phyloP scores from a whole-genome alignment of 2,113 vertebrate genomes.

The Chaetura pelagica region DNA sequence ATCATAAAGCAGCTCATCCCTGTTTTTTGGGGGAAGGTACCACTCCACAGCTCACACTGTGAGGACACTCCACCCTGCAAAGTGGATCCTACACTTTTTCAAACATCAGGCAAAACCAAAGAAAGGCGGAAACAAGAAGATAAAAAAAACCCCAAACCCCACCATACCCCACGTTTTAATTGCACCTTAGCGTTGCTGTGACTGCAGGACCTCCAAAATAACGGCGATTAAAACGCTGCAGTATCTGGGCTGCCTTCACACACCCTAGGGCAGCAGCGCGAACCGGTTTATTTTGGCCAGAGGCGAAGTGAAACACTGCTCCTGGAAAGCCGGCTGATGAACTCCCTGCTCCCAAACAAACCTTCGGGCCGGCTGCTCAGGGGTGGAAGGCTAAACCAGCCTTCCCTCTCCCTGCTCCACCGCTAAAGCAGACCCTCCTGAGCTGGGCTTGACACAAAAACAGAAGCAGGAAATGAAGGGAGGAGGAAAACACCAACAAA shows the following conservation, averaged over 20 bases:
- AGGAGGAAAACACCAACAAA: too few relatives aligned
- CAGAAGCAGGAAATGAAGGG: rapidly evolving
- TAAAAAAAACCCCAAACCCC: rapidly evolving
- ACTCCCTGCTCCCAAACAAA: neutral
- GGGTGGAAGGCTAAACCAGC: rapidly evolving
- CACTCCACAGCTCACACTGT: neutral
- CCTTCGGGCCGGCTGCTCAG: neutral
- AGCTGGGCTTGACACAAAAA: rapidly evolving
- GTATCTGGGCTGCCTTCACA: neutral
- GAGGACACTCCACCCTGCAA: neutral
- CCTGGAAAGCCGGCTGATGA: neutral
- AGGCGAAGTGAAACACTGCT: neutral
- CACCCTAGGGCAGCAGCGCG: rapidly evolving
- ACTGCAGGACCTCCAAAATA: neutral
- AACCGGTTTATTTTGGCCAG: neutral
- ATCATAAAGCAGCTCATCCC: neutral
- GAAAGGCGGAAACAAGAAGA: neutral
- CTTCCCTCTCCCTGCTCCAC: neutral
- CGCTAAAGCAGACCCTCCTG: rapidly evolving
- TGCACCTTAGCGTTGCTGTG: neutral
- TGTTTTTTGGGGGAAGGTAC: neutral
- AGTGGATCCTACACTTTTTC: neutral
- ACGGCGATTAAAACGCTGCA: neutral
- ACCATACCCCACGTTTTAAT: rapidly evolving
- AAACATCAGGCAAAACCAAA: neutral